Conservation (phyloP, 2,113 vertebrate species). For the Eretmochelys imbricata region DNA sequence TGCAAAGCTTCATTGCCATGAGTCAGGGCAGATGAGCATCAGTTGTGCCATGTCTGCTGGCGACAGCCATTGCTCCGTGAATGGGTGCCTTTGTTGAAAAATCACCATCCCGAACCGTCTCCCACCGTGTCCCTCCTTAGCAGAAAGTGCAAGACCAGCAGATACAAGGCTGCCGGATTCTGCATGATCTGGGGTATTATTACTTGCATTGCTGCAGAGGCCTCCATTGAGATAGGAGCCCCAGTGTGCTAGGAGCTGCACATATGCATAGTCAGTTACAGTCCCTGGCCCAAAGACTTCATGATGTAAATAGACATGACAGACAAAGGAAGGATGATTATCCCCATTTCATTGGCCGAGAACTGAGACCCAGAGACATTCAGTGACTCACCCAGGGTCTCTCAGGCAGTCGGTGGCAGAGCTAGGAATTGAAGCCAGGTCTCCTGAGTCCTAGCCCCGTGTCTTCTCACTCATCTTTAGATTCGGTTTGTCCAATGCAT, state of each 20-base stretch:
- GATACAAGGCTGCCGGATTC: too few species aligned
- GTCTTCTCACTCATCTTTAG: not conserved
- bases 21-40: not conserved
- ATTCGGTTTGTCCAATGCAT: not conserved
- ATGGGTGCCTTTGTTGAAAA: accelerated
- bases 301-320: too few species aligned
- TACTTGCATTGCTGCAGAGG: too few species aligned
- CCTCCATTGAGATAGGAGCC: too few species aligned
- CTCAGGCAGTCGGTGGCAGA: not conserved
- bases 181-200: too few species aligned
- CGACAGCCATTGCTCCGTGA: not conserved
- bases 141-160: too few species aligned
- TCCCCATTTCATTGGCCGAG: too few species aligned
- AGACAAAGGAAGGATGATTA: too few species aligned
- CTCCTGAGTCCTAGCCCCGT: not conserved
- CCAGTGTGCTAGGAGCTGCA: too few species aligned
- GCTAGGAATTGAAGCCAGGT: too few species aligned
- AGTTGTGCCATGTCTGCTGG: not conserved
- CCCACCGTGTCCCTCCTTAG: accelerated
- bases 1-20: not conserved
- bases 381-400: not conserved
- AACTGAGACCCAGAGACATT: not conserved
- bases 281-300: too few species aligned
- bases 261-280: too few species aligned
- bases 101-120: not conserved